Conservation (phyloP, 1,140 invertebrate species). For the Phthorimaea operculella region DNA sequence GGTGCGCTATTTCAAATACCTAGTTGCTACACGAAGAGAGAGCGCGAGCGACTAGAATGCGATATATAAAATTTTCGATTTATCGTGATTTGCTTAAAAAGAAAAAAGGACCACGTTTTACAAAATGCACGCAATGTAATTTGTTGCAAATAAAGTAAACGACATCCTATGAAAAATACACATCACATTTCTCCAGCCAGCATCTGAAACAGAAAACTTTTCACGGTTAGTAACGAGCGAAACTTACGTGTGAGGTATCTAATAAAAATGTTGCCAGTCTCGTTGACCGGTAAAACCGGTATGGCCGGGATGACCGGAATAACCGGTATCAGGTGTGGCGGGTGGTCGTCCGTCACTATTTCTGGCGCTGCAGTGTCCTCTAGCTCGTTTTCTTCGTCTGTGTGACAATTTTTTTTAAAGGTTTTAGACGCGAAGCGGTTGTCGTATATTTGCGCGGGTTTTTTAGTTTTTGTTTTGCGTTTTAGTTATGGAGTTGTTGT, state of each 20-base stretch:
- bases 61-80: too few relatives aligned
- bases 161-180: too few relatives aligned
- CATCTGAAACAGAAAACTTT: constrained; percentile 12
- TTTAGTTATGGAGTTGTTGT: constrained; percentile 10
- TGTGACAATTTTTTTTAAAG: constrained; percentile 27
- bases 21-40: too few relatives aligned
- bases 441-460: constrained; percentile 44
- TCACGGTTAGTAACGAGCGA: constrained; percentile 5
- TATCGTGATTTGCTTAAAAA: too few relatives aligned
- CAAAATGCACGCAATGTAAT: too few relatives aligned
- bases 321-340: constrained; percentile 25
- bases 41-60: too few relatives aligned
- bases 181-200: not conserved
- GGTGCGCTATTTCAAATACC: too few relatives aligned
- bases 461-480: constrained; percentile 20
- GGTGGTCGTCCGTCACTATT: constrained; percentile 32
- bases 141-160: too few relatives aligned
- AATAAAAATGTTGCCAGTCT: constrained; percentile 49
- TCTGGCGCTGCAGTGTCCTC: constrained; percentile 7
- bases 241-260: constrained; percentile 61
- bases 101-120: too few relatives aligned
- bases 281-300: constrained; percentile 28
- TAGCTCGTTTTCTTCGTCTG: constrained; percentile 40
- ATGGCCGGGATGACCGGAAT: constrained; percentile 17
- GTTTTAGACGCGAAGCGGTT: constrained; percentile 38